A percentile compares a stretch with the other conserved stretches of the same genome.
These are phyloP conservation scores for Trissolcus basalis DNA, from an alignment of 1,140 invertebrate species.

Conservation along the genomic window DNA sequence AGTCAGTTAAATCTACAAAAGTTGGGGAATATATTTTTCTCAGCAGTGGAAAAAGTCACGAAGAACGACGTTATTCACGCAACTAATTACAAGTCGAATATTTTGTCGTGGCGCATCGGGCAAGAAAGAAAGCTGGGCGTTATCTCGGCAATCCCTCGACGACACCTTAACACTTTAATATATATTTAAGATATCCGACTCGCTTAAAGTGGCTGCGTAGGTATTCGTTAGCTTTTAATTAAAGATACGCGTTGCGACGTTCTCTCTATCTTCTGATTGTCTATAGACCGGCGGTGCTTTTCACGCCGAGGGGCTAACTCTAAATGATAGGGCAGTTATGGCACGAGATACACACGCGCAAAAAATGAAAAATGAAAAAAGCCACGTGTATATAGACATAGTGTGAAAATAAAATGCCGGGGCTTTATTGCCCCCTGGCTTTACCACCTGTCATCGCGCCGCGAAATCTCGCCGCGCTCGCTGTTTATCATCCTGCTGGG, in stretches of 20 bases:
- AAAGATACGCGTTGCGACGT: slow-evolving; percentile 68
- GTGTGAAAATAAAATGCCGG: slow-evolving; percentile 47
- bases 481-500: slow-evolving; percentile 52
- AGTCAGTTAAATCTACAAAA: too few species aligned
- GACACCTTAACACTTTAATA: slow-evolving; percentile 61
- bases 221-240: slow-evolving; percentile 69
- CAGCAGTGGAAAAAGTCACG: background rate
- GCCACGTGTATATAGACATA: slow-evolving; percentile 4
- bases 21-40: background rate
- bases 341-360: slow-evolving; percentile 39
- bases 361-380: slow-evolving; percentile 37
- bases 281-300: slow-evolving; percentile 29
- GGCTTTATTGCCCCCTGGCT: slow-evolving; percentile 52
- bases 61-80: slow-evolving; percentile 34
- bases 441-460: slow-evolving; percentile 55
- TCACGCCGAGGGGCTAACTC: slow-evolving; percentile 64
- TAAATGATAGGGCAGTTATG: slow-evolving; percentile 74
- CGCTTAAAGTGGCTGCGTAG: slow-evolving; percentile 41
- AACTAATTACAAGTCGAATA: slow-evolving; percentile 57
- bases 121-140: slow-evolving; percentile 36
- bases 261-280: slow-evolving; percentile 62
- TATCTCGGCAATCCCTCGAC: slow-evolving; percentile 55
- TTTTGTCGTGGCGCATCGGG: slow-evolving; percentile 33
- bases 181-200: slow-evolving; percentile 56
- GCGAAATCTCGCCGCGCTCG: slow-evolving; percentile 22